These are phyloP conservation scores for Hippocampus abdominalis DNA, from an alignment of 2,113 vertebrate species.

Conservation along the genomic window DNA sequence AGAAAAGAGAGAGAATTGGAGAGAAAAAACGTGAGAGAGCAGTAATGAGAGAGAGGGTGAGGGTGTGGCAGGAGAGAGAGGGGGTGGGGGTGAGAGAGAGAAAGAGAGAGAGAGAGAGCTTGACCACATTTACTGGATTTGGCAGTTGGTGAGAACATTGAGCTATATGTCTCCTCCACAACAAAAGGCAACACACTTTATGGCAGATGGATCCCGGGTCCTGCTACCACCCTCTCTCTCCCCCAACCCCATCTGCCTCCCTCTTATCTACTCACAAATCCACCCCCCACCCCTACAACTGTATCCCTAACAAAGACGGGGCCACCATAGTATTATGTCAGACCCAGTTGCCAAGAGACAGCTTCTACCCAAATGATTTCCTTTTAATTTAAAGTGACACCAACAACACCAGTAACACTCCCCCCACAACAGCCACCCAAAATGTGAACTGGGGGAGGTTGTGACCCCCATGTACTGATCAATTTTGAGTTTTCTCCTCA, in stretches of 20 bases:
- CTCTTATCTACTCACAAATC: slow-evolving; percentile 2
- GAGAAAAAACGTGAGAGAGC: too few species aligned
- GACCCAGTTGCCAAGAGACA: slow-evolving; percentile 29
- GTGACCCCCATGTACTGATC: slow-evolving; percentile 39
- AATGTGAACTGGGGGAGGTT: slow-evolving; percentile 11
- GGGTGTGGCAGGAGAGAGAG: background rate
- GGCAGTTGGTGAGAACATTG: slow-evolving; percentile 51
- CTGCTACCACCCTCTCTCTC: background rate
- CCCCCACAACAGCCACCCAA: background rate
- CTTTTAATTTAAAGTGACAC: slow-evolving; percentile 51
- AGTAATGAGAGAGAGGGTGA: too few species aligned
- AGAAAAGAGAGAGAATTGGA: too few species aligned
- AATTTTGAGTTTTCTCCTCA: slow-evolving; percentile 24
- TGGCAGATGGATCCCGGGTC: slow-evolving; percentile 53
- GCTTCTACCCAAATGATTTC: slow-evolving; percentile 38
- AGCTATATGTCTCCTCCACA: slow-evolving; percentile 54
- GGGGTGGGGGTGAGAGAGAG: background rate
- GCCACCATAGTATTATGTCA: background rate
- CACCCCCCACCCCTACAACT: background rate
- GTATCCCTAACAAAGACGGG: slow-evolving; percentile 50
- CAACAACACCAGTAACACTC: slow-evolving; percentile 19
- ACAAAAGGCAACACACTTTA: slow-evolving; percentile 51
- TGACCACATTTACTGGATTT: slow-evolving; percentile 64
- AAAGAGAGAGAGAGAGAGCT: background rate
- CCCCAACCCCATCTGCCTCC: slow-evolving; percentile 15